Evolutionary conservation across 1,140 invertebrate genomes (phyloP).

Genomic region (Teleogryllus occipitalis): DNA sequence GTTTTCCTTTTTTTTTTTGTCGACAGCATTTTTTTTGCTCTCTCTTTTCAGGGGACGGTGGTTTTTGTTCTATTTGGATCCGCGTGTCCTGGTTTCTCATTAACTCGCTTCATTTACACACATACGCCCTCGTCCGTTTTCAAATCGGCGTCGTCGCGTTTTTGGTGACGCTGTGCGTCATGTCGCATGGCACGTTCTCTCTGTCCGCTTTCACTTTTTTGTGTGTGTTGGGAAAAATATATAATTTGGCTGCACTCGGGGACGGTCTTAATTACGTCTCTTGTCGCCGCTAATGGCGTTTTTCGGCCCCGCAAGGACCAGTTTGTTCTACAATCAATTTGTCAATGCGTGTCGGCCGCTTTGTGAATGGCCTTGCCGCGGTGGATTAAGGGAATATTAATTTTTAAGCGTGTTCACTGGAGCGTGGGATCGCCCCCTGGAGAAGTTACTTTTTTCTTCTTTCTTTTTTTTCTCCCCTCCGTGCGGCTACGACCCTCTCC

Average conservation of each 20-base stretch:
- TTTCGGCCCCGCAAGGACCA: background rate
- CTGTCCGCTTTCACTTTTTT: background rate
- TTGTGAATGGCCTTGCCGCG: background rate
- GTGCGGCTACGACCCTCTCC: too few species aligned
- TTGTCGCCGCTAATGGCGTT: background rate
- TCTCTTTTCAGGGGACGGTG: background rate
- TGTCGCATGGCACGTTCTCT: background rate
- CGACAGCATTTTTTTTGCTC: background rate
- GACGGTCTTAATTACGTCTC: background rate
- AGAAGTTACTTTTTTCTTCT: background rate
- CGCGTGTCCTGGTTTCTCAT: background rate
- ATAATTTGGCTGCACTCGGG: background rate
- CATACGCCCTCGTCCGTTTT: background rate
- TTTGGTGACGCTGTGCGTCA: background rate
- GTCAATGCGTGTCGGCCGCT: background rate
- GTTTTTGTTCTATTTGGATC: background rate
- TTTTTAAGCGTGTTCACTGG: background rate
- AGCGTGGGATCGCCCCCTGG: too few species aligned
- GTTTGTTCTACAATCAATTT: conserved; percentile 1
- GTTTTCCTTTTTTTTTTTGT: background rate
- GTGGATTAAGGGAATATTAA: background rate
- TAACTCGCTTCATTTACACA: background rate
- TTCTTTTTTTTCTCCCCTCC: background rate
- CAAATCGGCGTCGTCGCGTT: background rate
- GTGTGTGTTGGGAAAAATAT: background rate